Evolutionary conservation across 2,797 vertebrate species (phyloP).

Genomic region (Pogonophryne albipinna): DNA sequence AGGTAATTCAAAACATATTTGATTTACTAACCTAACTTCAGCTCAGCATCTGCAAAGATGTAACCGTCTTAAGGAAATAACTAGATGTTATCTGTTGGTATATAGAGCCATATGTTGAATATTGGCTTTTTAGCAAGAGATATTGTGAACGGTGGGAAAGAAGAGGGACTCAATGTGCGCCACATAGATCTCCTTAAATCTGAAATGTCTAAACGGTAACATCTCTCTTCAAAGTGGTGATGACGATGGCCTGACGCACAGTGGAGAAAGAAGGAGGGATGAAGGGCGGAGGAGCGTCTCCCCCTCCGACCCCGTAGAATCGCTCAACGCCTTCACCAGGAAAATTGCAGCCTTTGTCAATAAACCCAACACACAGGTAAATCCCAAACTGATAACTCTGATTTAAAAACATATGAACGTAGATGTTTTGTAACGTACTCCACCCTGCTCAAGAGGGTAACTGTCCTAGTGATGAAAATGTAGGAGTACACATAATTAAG

Average conservation of each 20-base stretch:
- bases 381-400: not conserved
- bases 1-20: conserved; percentile 80
- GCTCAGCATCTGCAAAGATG: not conserved
- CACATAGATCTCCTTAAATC: not conserved
- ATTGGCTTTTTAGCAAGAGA: too few relatives aligned
- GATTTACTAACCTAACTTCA: not conserved
- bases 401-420: not conserved
- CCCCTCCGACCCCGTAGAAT: conserved; percentile 88
- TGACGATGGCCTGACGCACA: conserved; percentile 88
- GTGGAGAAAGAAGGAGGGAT: conserved; percentile 79
- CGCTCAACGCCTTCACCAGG: conserved; percentile 89
- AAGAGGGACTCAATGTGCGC: too few relatives aligned
- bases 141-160: too few relatives aligned
- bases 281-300: conserved; percentile 77
- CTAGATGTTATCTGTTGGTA: too few relatives aligned
- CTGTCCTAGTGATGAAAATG: not conserved
- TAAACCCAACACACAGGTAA: conserved; percentile 89
- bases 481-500: not conserved
- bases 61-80: not conserved
- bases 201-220: not conserved
- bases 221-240: conserved; percentile 75
- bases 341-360: conserved; percentile 98
- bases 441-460: not conserved
- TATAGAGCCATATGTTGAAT: too few relatives aligned
- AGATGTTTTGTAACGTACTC: not conserved